Evolutionary conservation across 2,797 vertebrate genomes (phyloP), one percentile per base, ranked within the genome.

Genomic region (Enteromius anoplus): DNA sequence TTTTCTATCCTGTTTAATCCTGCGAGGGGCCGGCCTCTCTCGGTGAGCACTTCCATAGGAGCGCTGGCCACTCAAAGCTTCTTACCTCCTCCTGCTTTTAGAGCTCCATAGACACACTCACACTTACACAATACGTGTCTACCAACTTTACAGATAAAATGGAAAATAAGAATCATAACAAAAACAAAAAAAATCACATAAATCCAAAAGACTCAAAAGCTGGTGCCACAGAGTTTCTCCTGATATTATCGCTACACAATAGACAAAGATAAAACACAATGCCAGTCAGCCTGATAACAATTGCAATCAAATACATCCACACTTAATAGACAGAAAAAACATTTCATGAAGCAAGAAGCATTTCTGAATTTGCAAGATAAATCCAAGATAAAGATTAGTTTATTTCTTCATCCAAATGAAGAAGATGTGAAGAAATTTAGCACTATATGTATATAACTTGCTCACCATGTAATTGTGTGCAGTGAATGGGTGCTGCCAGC

Each of bases 41-140:
- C 72, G 53, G 84, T 88, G 91, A 90, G 87, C 90, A 82, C 62
- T 88, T 91, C 85, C 86, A 88, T 91, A 86, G 84, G 87, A 70
- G 89, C 87, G 86, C 87, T 81, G 76, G 78, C 58, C 75, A 84
- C 80, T 83, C 86, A 88, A 88, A 91, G 86, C 87, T 87, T 85
- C 88, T 89, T 88, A 89, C 78, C 78, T 81, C 81, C 84, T 69
- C 80, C 78, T 87, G 81, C 77, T 84, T 82, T 83, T 68, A 77
- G 73, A 47, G 47, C 72, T 75, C 29, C 10, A 80, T 4, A 60
- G 21, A 68, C 69, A 78, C 73, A 78, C 75, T 79, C 19, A 77
- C 47, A 78, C 68, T 11, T 40, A 75, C 64, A 85, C 73, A 79
- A 53, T 62, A 58, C 15, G 12, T 34, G 37, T 34, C 60, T 26